A percentile compares a stretch with the other conserved stretches of the same genome.
Conservation (phyloP, 2,113 vertebrate species). For the Sylvia atricapilla region DNA sequence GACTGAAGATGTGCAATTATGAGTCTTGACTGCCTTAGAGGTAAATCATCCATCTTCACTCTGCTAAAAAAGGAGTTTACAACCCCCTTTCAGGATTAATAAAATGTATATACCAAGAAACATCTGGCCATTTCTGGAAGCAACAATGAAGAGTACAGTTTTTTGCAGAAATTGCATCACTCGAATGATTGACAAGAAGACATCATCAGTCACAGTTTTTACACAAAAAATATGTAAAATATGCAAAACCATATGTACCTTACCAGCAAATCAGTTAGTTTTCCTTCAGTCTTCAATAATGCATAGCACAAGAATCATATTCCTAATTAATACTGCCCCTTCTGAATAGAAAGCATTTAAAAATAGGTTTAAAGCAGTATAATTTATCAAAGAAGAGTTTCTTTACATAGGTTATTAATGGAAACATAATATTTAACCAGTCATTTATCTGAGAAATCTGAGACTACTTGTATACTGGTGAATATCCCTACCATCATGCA, state of each 20-base stretch:
- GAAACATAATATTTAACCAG: not conserved
- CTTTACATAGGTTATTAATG: not conserved
- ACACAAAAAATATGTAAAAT: not conserved
- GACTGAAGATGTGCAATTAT: conserved; percentile 4
- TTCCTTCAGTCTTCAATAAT: not conserved
- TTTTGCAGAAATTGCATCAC: not conserved
- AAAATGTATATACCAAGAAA: not conserved
- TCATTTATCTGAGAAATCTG: not conserved
- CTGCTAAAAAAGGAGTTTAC: not conserved
- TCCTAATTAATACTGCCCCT: not conserved
- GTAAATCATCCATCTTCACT: not conserved
- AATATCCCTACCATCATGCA: not conserved
- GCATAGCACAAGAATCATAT: not conserved
- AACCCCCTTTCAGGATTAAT: not conserved
- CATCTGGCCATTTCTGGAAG: not conserved
- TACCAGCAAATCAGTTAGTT: not conserved
- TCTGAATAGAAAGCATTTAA: not conserved
- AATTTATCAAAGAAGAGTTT: not conserved
- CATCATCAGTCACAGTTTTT: not conserved
- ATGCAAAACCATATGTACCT: not conserved
- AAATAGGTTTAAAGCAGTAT: not conserved
- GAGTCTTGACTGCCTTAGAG: not conserved
- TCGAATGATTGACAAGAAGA: not conserved
- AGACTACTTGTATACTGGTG: not conserved
- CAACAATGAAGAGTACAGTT: not conserved